Base-by-base conservation (phyloP, 2,888 invertebrate genomes). In the Eledona agricola region DNA sequence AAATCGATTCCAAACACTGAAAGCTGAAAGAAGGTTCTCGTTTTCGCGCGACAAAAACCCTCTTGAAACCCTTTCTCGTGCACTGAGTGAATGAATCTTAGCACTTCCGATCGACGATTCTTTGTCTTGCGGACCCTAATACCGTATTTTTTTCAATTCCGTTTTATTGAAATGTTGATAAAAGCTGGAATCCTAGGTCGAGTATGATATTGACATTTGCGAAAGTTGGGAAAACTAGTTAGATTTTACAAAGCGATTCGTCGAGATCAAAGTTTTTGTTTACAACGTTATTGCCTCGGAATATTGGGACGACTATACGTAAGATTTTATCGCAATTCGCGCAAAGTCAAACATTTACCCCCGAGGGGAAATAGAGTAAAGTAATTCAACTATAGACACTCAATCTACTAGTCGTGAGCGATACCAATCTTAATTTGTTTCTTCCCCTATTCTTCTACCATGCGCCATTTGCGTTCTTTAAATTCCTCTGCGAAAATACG, bases 361-460 rank as follows among this genome's bases (percentile, higher is more conserved):
- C 35, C 40, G 38, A 34, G 55, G 50, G 60, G 55, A 57, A 55
- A 26, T 51, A 29, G 38, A 55, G 53, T 50, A 54, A 59, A 58
- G 58, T 59, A 59, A 59, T 61, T 59, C 58, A 55, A 54, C 57
- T 60, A 62, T 57, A 60, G 63, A 62, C 63, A 63, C 61, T 61
- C 63, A 63, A 64, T 66, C 58, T 58, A 51, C 55, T 55, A 54
- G 46, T 47, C 55, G 60, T 31, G 51, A 38, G 26, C 57, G 66
- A 66, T 66, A 65, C 52, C 37, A 46, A 66, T 66, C 66, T 65
- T 62, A 65, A 66, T 65, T 65, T 63, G 61, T 62, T 64, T 58
- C 57, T 50, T 59, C 63, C 64, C 63, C 61, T 57, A 34, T 62
- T 59, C 54, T 7, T 32, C 20, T 35, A 35, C 45, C 53, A 53